Conservation (phyloP, 2,797 vertebrate genomes). For the Manis crassicaudata region DNA sequence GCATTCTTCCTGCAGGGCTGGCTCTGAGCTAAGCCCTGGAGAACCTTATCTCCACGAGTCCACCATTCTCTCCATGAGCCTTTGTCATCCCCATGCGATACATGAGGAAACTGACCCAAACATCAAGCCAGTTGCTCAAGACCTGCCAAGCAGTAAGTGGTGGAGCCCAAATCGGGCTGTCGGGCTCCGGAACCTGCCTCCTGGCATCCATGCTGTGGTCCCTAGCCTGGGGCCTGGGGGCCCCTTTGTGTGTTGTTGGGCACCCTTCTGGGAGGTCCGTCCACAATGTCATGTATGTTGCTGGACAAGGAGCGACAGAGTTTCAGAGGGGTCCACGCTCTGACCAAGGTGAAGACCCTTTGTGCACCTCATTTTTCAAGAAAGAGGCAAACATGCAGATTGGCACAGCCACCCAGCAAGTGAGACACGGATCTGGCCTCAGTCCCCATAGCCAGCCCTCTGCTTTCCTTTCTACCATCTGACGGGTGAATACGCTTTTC, state of each 20-base stretch:
- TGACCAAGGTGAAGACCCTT: neutral
- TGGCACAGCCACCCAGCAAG: neutral
- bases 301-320: neutral
- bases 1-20: neutral
- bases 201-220: fast-evolving
- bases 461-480: fast-evolving
- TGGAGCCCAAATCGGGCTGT: neutral
- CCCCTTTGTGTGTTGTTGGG: neutral
- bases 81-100: neutral
- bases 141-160: neutral
- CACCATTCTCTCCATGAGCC: fast-evolving
- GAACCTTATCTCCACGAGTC: neutral
- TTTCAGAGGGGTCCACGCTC: neutral
- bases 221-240: neutral
- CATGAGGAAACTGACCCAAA: neutral
- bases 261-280: neutral
- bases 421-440: neutral
- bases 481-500: neutral
- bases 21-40: neutral
- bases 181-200: neutral
- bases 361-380: neutral
- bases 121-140: neutral
- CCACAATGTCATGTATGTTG: neutral
- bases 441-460: no score
- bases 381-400: neutral